These are phyloP conservation scores for Ptychadena robeensis DNA, from an alignment of 2,797 vertebrate species.

Conservation along the genomic window DNA sequence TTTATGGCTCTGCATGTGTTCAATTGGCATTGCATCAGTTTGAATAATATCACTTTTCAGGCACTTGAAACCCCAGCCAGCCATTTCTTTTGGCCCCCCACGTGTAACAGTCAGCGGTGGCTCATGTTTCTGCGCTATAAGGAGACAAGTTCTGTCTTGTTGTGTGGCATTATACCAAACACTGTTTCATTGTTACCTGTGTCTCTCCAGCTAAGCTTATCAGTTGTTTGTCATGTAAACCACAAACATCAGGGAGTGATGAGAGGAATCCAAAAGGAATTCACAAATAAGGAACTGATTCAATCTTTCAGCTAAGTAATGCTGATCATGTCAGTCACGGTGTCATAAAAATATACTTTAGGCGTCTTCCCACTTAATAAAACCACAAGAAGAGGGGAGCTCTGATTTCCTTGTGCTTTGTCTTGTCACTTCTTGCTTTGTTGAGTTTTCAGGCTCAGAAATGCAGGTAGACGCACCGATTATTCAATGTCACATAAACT, in stretches of 20 bases:
- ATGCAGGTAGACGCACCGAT: not conserved
- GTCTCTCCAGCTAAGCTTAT: conserved; percentile 46
- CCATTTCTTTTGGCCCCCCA: conserved; percentile 29
- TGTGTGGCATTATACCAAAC: conserved; percentile 53
- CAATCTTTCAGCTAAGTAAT: conserved; percentile 45
- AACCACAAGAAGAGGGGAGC: conserved; percentile 18
- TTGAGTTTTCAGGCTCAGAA: not conserved
- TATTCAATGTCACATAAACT: not conserved
- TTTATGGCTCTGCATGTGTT: not conserved
- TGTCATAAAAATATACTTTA: conserved; percentile 38
- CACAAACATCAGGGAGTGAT: conserved; percentile 37
- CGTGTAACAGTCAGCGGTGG: conserved; percentile 3
- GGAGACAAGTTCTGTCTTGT: conserved; percentile 48
- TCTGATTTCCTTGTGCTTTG: not conserved
- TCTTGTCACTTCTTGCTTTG: conserved; percentile 20
- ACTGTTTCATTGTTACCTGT: conserved; percentile 53
- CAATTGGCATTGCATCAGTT: not conserved
- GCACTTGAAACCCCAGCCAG: not conserved
- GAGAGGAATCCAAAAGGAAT: conserved; percentile 47
- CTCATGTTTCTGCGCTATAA: not conserved
- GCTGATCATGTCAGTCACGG: conserved; percentile 52
- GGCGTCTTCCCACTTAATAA: conserved; percentile 18
- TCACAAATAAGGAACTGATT: conserved; percentile 13
- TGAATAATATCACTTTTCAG: conserved; percentile 14
- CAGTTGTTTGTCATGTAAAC: conserved; percentile 59